phyloP scores from a whole-genome alignment of 1,140 invertebrate genomes.

The Temnothorax curvispinosus region DNA sequence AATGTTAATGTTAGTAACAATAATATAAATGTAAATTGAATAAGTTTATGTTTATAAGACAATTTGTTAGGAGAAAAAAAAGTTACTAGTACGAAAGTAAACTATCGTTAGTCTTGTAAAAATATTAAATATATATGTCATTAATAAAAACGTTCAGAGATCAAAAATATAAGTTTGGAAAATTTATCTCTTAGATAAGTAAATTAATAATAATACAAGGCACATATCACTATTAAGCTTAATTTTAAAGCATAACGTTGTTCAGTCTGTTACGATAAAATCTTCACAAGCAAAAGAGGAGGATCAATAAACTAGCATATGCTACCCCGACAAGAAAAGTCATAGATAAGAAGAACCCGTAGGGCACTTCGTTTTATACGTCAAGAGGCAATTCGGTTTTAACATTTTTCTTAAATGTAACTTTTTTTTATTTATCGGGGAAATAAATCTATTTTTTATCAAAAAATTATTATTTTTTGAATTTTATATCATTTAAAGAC shows the following conservation, averaged over 20 bases:
- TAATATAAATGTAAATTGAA: too few species aligned
- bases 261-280: background rate
- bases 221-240: background rate
- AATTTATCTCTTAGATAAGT: background rate
- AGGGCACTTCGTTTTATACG: slow-evolving; percentile 10
- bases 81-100: background rate
- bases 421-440: too few species aligned
- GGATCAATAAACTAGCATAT: background rate
- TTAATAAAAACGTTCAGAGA: background rate
- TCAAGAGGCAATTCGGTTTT: slow-evolving; percentile 13
- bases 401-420: too few species aligned
- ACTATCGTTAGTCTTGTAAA: background rate
- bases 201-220: background rate
- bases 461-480: too few species aligned
- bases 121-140: background rate
- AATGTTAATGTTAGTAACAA: too few species aligned
- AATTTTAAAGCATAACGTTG: background rate
- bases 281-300: background rate
- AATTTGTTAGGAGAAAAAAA: too few species aligned
- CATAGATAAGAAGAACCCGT: slow-evolving; percentile 15
- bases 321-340: background rate
- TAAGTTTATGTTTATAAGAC: too few species aligned
- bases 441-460: too few species aligned
- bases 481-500: too few species aligned
- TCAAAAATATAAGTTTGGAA: background rate